Evolutionary conservation across 2,797 vertebrate genomes (phyloP).

Genomic region (Macroramphosus scolopax): DNA sequence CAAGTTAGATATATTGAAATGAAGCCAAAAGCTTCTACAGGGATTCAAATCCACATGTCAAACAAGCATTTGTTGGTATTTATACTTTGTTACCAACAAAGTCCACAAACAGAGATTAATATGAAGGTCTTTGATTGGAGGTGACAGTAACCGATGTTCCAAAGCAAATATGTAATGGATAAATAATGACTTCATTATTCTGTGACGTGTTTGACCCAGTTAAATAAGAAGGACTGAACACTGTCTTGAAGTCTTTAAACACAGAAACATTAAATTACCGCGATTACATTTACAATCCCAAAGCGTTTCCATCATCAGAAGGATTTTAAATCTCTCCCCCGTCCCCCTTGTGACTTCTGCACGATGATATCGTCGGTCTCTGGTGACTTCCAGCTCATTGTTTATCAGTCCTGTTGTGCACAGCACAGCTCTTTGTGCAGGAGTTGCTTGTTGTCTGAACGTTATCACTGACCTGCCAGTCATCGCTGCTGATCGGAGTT

Average conservation of each 20-base stretch:
- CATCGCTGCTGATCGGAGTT: slow-evolving; percentile 78
- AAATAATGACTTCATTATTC: slow-evolving; percentile 6
- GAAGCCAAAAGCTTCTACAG: no score
- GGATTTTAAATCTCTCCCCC: slow-evolving; percentile 27
- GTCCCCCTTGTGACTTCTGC: slow-evolving; percentile 20
- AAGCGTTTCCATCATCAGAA: slow-evolving; percentile 18
- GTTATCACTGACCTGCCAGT: slow-evolving; percentile 81
- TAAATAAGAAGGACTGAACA: slow-evolving; percentile 11
- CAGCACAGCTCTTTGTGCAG: slow-evolving; percentile 31
- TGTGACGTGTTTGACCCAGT: slow-evolving; percentile 13
- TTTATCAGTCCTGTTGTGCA: slow-evolving; percentile 28
- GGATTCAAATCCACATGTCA: no score
- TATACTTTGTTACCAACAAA: no score
- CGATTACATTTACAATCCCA: no score
- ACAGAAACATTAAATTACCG: no score
- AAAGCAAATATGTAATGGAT: slow-evolving; percentile 6
- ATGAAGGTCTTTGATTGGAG: not conserved
- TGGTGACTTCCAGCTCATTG: slow-evolving; percentile 39
- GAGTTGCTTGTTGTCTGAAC: slow-evolving; percentile 62
- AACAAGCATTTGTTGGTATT: no score
- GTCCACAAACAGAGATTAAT: no score
- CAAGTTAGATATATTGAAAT: no score
- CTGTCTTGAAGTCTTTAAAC: no score
- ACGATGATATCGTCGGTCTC: slow-evolving; percentile 29
- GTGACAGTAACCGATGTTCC: no score